Evolutionary conservation across 2,888 invertebrate genomes (phyloP), one percentile per base, ranked within the genome.

Genomic region (Hanleya hanleyi): DNA sequence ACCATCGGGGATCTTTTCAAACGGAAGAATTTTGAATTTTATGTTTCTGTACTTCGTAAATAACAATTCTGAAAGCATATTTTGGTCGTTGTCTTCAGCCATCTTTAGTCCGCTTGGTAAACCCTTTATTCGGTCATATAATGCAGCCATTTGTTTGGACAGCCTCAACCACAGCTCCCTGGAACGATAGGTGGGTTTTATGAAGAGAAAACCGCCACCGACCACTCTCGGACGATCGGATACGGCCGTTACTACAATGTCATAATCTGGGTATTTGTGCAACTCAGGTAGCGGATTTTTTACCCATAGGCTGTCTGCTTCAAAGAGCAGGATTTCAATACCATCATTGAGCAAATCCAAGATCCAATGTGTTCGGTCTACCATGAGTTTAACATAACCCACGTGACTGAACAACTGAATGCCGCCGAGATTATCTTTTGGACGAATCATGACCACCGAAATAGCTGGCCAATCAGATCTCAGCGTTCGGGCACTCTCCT

Each of bases 271-370:
- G 7, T 65, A 57, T 33, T 62, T 71, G 51, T 75, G 72, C 15
- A 83, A 71, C 3, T 71, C 71, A n/a, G 80, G 78, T 12, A 83
- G 41, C 12, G 84, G 84, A 67, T 85, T 81, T n/a, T 65, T 61
- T n/a, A 84, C 57, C 83, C 83, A 85, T 1, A 84, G 51, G 65
- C 83, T 82, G 71, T 85, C 85, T 1, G 84, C 83, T 70, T 85
- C 85, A 75, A 85, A 85, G 6, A 83, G 67, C 51, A 83, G 82
- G 1, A 83, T 66, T 51, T 78, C 79, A 32, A 84, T 62, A 22
- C 78, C 67, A 15, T 78, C 69, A 64, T 75, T 67, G 1, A 84
- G 57, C 51, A 84, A 73, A 0, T 72, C 47, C 29, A 77, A 57
- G 12, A 83, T 49, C 57, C 81, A 73, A 65, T 80, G 76, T 12